Base-by-base conservation (phyloP, 2,888 invertebrate species). In the Euclidia mi region DNA sequence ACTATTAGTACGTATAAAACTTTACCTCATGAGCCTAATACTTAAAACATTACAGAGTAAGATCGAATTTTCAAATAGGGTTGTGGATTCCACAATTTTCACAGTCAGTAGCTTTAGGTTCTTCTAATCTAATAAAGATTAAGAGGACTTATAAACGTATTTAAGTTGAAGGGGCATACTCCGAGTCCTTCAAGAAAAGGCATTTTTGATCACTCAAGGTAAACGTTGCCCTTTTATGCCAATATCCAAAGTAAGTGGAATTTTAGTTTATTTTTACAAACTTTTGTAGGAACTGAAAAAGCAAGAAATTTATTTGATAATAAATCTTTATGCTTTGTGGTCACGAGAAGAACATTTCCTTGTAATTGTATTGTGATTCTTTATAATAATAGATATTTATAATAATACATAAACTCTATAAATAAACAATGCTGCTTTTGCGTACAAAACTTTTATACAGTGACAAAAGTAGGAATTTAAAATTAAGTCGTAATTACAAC, bases 41-140 rank as follows among this genome's bases (percentile, higher is more conserved):
- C 3, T 34, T 12, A 12, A 14, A 12, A 11, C 32, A 34, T 34
- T 34, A 34, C 12, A 34, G 4, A 3, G 35, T 2, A 17, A 14
- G 0, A 35, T 35, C 35, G 35, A 35, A 15, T 35, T 14, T 35
- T 10, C 12, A 35, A 15, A 35, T 35, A 35, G 15, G 15, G 15
- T 15, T n/a, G 10, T 42, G 15, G 15, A 46, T 28, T 10, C 32
- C 40, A 9, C 31, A 15, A 20, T 25, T 41, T 20, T 20, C 40
- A 25, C 6, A 25, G 15, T 25, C 32, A 9, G 15, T 14, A 20
- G n/a, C n/a, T n/a, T n/a, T n/a, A n/a, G 12, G 20, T 25, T 12
- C 40, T 14, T 41, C 15, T 41, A 32, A 41, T 48, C 41, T 40
- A 41, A 41, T 48, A 25, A 34, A 41, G 32, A 41, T 48, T 48